Evolutionary conservation across 2,888 invertebrate genomes (phyloP), one percentile per base, ranked within the genome.

Genomic region (Tetragonula carbonaria): DNA sequence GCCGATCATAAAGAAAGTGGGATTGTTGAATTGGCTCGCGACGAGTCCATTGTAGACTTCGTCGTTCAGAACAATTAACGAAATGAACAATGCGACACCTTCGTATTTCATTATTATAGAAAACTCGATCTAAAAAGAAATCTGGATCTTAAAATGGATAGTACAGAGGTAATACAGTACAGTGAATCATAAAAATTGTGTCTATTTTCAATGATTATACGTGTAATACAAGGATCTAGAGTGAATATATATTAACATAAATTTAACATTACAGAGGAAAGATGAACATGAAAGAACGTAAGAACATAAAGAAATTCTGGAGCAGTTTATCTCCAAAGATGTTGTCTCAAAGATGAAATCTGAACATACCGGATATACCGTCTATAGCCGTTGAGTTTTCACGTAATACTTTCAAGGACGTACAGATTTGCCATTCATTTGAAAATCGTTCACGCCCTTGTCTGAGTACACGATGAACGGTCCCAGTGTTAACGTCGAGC

Each of bases 1-100:
- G 33, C 98, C 98, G 83, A 99, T 98, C 93, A 98, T 98, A 95
- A 97, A 98, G 89, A 96, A 96, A 21, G 96, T 96, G 45, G 97
- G 97, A 94, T 97, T 97, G 78, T 96, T 87, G 66, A 85, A 86
- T 33, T 68, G 80, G 28, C 67, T 59, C 33, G 72, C 84, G 57
- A 84, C 86, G 23, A 85, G 72, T 73, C 84, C 86, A 74, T 77
- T 72, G 75, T 73, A 66, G 13, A 80, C 28, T 13, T 66, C 82
- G 50, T 85, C 63, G 55, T 86, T 84, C 53, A 90, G 55, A 16
- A 86, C 67, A 57, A 89, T 74, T 51, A 90, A 51, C 45, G 86
- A 67, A n/a, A 84, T 78, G n/a, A 81, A 85, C 23, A 89, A 72
- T 51, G 74, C 76, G 21, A 57, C 57, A 38, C 74, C 74, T n/a